Percentiles rank a stretch among this genome's conserved stretches.
Evolutionary conservation across 1,140 invertebrate species (phyloP).

Genomic region (Neodiprion fabricii): DNA sequence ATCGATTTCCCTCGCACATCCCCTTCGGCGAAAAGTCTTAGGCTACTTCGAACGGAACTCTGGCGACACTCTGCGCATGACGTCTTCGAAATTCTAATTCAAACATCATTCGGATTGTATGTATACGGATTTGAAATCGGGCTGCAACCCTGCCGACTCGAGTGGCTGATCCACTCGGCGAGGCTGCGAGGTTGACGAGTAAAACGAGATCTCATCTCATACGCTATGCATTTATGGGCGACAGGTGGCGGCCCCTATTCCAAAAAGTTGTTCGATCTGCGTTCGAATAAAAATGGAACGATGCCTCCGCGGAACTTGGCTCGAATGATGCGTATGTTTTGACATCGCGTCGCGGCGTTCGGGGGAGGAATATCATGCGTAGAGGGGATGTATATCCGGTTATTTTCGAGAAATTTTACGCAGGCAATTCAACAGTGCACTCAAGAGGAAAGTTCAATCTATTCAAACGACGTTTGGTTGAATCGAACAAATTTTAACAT

Average conservation of each 20-base stretch:
- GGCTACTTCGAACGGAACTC: neutral
- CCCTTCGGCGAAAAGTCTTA: neutral
- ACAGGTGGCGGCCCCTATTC: neutral
- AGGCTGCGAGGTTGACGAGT: neutral
- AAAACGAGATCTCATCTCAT: neutral
- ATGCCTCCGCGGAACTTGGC: too few species aligned
- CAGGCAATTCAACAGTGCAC: too few species aligned
- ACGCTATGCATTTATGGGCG: constrained; percentile 1
- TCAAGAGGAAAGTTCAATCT: too few species aligned
- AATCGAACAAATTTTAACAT: too few species aligned
- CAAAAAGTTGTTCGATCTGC: neutral
- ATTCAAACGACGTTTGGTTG: too few species aligned
- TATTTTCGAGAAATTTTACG: too few species aligned
- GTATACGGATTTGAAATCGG: neutral
- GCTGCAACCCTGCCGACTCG: neutral
- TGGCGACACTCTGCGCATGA: neutral
- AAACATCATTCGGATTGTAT: constrained; percentile 22
- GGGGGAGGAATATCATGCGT: too few species aligned
- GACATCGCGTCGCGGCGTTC: too few species aligned
- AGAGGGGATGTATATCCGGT: too few species aligned
- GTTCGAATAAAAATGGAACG: neutral
- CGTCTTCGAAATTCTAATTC: constrained; percentile 26
- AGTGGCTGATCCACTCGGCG: neutral
- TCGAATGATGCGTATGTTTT: too few species aligned
- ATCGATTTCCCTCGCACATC: neutral